Conservation (phyloP, 2,888 invertebrate species). For the Brenthis ino region DNA sequence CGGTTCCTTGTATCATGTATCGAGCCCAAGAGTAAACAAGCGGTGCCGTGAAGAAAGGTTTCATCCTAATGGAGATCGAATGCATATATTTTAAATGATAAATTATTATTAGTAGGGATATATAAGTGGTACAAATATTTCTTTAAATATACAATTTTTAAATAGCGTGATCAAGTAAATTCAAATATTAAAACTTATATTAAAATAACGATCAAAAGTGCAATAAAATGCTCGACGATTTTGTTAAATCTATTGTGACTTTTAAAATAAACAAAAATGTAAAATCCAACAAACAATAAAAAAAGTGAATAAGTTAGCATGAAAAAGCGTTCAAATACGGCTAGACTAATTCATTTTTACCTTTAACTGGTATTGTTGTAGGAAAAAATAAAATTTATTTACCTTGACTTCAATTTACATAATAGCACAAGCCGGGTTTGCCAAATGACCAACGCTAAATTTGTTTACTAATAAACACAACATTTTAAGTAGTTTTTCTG, state of each 20-base stretch:
- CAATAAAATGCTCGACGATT: too few species aligned
- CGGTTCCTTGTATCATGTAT: slow-evolving; percentile 27
- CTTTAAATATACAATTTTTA: too few species aligned
- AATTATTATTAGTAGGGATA: neutral
- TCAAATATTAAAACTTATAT: too few species aligned
- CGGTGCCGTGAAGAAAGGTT: slow-evolving; percentile 25
- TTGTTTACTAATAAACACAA: neutral
- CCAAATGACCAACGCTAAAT: neutral
- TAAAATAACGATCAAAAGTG: too few species aligned
- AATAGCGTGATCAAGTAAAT: too few species aligned
- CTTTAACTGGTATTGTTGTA: neutral
- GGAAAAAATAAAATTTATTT: slow-evolving; percentile 9
- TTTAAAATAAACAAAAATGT: neutral
- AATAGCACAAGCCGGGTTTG: neutral
- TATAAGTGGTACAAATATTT: neutral
- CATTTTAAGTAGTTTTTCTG: too few species aligned
- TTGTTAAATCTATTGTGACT: too few species aligned
- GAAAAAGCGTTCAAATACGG: slow-evolving; percentile 3
- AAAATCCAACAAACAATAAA: neutral
- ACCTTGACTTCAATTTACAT: neutral
- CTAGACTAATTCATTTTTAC: neutral
- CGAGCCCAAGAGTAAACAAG: slow-evolving; percentile 34
- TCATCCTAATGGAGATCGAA: slow-evolving; percentile 27
- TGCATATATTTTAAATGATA: slow-evolving; percentile 16
- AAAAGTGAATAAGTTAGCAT: neutral